Evolutionary conservation across 2,113 vertebrate species (phyloP).

Genomic region (Microtus montanus): DNA sequence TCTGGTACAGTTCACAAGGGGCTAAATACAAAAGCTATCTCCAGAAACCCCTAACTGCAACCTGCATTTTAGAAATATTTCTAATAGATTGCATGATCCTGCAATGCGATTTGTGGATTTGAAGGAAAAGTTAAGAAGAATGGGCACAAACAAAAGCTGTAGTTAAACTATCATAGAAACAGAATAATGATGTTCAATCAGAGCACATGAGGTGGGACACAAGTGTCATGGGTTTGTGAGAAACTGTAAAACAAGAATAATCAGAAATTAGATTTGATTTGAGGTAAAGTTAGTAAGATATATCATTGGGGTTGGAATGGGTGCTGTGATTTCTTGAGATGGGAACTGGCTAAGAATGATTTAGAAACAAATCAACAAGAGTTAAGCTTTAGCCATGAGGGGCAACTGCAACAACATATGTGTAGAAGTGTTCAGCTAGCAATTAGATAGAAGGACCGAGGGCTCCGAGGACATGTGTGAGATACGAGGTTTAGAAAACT

Average conservation of each 20-base stretch:
- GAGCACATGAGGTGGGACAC: background rate
- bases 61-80: background rate
- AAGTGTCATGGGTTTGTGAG: background rate
- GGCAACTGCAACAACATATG: background rate
- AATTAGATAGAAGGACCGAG: background rate
- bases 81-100: background rate
- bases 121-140: background rate
- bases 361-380: background rate
- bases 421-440: background rate
- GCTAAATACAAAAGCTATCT: background rate
- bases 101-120: background rate
- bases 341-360: background rate
- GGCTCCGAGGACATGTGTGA: background rate
- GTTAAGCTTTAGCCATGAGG: background rate
- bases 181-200: background rate
- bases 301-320: background rate
- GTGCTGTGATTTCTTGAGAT: background rate
- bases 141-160: background rate
- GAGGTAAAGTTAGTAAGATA: background rate
- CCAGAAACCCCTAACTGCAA: background rate
- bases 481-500: background rate
- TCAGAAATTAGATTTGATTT: background rate
- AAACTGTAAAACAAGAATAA: background rate
- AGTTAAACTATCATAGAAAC: background rate
- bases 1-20: background rate